Percentiles rank a stretch among this genome's conserved stretches.
phyloP scores from a whole-genome alignment of 2,113 vertebrate genomes.

The Coptodon rendalli region DNA sequence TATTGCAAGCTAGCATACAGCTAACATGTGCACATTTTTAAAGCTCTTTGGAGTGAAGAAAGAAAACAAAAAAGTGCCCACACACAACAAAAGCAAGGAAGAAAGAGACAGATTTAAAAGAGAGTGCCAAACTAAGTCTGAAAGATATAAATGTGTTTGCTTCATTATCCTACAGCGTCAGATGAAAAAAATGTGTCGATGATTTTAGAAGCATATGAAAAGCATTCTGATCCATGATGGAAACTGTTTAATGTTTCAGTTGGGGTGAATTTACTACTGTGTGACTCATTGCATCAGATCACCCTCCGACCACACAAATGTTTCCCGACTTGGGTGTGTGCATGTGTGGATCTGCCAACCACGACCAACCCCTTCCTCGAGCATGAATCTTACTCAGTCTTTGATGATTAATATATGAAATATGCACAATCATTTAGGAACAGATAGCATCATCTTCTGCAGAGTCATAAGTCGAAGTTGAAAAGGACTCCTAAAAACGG shows the following conservation, averaged over 20 bases:
- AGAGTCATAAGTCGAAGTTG: not conserved
- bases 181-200: not conserved
- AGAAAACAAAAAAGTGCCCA: not conserved
- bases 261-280: not conserved
- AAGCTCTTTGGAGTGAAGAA: not conserved
- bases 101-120: not conserved
- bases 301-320: not conserved
- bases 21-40: not conserved
- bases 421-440: not conserved
- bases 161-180: not conserved
- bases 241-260: not conserved
- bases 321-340: not conserved
- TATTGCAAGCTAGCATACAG: not conserved
- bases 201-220: not conserved
- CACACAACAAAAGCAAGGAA: not conserved
- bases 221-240: not conserved
- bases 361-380: not conserved
- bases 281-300: constrained; percentile 14
- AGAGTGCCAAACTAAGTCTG: not conserved
- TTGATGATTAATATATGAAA: constrained; percentile 21
- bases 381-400: not conserved
- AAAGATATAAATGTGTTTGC: not conserved
- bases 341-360: not conserved
- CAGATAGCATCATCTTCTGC: not conserved
- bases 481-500: not conserved